Percentiles rank a stretch among this genome's conserved stretches.
These are phyloP conservation scores for Grallaria varia DNA, from an alignment of 2,113 vertebrate species.

Conservation along the genomic window DNA sequence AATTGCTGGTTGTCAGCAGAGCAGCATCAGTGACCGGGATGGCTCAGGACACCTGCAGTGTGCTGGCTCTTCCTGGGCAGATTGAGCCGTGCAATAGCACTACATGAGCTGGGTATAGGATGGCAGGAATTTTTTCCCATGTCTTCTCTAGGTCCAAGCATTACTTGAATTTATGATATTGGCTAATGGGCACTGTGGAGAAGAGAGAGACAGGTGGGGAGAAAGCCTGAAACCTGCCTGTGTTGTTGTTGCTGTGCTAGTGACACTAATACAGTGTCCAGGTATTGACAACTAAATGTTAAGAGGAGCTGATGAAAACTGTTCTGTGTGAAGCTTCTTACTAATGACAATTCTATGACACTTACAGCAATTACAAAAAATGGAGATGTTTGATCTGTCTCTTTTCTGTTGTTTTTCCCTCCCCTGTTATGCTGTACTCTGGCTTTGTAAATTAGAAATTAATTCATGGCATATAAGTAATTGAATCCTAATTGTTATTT, in stretches of 20 bases:
- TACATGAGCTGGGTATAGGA: background rate
- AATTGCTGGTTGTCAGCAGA: background rate
- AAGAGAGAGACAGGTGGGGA: background rate
- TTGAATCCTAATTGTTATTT: background rate
- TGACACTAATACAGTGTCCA: background rate
- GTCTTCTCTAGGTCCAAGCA: background rate
- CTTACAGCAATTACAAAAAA: background rate
- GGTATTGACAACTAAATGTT: background rate
- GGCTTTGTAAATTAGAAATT: background rate
- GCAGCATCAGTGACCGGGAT: background rate
- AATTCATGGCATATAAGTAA: background rate
- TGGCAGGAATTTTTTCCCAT: background rate
- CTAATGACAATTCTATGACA: background rate
- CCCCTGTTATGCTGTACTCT: background rate
- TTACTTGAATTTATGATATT: background rate
- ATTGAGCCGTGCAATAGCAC: background rate
- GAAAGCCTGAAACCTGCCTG: background rate
- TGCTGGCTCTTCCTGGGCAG: background rate
- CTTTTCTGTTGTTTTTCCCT: background rate
- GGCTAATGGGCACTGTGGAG: background rate
- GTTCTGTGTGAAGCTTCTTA: background rate
- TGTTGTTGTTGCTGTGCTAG: background rate
- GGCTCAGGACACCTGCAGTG: fast-evolving
- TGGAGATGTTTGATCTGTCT: background rate
- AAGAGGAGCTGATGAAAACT: background rate